Percentiles rank a stretch among this genome's conserved stretches.
Evolutionary conservation across 2,888 invertebrate genomes (phyloP).

Genomic region (Therioaphis trifolii): DNA sequence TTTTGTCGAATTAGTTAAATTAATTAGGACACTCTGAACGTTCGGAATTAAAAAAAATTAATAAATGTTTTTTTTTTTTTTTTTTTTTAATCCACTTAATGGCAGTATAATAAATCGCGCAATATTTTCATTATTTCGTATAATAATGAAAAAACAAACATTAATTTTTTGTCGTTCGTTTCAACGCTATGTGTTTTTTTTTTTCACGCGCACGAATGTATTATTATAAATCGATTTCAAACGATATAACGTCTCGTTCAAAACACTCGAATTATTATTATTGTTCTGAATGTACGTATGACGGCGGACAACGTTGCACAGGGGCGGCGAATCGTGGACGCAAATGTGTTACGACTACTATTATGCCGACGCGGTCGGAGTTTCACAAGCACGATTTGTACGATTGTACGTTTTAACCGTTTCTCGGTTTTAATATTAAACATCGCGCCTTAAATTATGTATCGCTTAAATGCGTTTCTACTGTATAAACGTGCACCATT

Average conservation of each 20-base stretch:
- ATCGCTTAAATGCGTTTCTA: not conserved
- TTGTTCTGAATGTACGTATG: too few species aligned
- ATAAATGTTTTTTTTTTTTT: slow-evolving; percentile 3
- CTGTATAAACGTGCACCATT: not conserved
- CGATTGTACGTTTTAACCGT: not conserved
- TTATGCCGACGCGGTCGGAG: too few species aligned
- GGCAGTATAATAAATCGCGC: slow-evolving; percentile 25
- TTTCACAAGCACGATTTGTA: not conserved
- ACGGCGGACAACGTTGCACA: too few species aligned
- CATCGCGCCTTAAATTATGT: not conserved
- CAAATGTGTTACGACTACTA: too few species aligned
- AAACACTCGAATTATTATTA: too few species aligned
- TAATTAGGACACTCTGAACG: slow-evolving; percentile 33
- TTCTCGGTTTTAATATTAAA: not conserved
- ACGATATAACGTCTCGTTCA: too few species aligned
- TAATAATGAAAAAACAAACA: too few species aligned
- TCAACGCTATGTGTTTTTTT: too few species aligned
- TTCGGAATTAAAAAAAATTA: slow-evolving; percentile 23
- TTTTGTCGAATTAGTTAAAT: slow-evolving; percentile 36
- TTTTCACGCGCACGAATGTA: too few species aligned
- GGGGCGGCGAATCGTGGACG: too few species aligned
- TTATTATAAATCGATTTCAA: too few species aligned
- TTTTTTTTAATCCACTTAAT: slow-evolving; percentile 47
- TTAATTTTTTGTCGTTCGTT: too few species aligned
- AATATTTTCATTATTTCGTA: not conserved